Conservation (phyloP, 2,888 invertebrate genomes). For the Pollenia griseotomentosa region DNA sequence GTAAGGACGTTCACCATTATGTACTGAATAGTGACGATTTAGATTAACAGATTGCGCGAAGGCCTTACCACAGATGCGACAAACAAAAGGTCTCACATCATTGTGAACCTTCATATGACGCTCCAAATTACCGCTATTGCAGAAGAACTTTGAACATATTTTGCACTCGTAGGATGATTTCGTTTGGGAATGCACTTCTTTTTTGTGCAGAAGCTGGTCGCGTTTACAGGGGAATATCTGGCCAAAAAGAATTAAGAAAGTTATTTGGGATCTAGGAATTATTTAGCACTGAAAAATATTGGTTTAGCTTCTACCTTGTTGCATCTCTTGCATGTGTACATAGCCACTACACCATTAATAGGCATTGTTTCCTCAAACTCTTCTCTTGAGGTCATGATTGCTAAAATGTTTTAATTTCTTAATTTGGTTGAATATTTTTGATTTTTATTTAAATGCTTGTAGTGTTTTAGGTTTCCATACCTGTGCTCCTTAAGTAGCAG, state of each 20-base stretch:
- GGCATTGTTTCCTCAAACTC: constrained; percentile 71
- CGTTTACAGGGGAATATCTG: constrained; percentile 83
- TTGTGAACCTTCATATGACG: constrained; percentile 84
- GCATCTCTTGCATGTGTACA: constrained; percentile 76
- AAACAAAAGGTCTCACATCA: constrained; percentile 82
- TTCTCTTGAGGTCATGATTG: constrained; percentile 70
- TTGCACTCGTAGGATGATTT: constrained; percentile 83
- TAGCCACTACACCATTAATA: constrained; percentile 65
- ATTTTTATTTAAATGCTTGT: not conserved
- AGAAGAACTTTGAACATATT: constrained; percentile 82
- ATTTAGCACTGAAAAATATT: too few relatives aligned
- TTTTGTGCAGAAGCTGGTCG: constrained; percentile 82
- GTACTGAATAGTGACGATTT: constrained; percentile 83
- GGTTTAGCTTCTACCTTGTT: constrained; percentile 71
- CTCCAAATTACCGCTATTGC: constrained; percentile 83
- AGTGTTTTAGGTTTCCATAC: not conserved
- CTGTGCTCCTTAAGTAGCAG: constrained; percentile 2
- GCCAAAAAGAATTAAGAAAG: not conserved
- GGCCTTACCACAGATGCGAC: constrained; percentile 81
- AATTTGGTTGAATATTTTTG: not conserved
- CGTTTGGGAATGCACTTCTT: constrained; percentile 82
- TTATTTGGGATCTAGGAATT: not conserved
- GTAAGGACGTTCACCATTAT: constrained; percentile 83
- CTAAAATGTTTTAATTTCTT: constrained; percentile 12
- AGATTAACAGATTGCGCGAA: constrained; percentile 83